These are phyloP conservation scores for Scyliorhinus canicula DNA, from an alignment of 2,797 vertebrate genomes.

Conservation along the genomic window DNA sequence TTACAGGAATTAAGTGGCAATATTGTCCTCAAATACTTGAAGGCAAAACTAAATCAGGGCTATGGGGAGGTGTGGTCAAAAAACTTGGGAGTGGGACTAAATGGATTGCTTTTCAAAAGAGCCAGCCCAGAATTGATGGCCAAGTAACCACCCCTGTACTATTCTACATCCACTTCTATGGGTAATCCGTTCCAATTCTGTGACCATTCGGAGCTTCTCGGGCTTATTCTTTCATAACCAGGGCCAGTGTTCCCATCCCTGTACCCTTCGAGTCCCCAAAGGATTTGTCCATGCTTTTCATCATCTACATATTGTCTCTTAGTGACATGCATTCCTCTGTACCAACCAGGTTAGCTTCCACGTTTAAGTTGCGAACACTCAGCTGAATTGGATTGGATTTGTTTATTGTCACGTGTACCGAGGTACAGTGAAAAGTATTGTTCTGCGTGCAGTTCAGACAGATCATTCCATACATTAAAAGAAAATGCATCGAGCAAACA, in stretches of 20 bases:
- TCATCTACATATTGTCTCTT: not conserved
- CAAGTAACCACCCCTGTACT: not conserved
- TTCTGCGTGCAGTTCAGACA: no score
- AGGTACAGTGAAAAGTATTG: no score
- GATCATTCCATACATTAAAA: no score
- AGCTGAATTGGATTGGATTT: no score
- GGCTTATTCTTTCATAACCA: not conserved
- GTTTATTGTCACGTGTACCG: no score
- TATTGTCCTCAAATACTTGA: no score
- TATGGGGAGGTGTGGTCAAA: no score
- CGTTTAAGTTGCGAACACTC: not conserved
- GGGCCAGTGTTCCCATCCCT: not conserved
- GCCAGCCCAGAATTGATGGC: not conserved
- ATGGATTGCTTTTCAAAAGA: not conserved
- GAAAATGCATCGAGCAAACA: no score
- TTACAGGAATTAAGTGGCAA: not conserved
- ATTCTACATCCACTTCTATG: not conserved
- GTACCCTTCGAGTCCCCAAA: not conserved
- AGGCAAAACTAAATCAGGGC: no score
- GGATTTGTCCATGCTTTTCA: not conserved
- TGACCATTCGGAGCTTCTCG: not conserved
- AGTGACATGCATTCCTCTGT: not conserved
- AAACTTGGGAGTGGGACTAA: no score
- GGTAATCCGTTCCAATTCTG: not conserved
- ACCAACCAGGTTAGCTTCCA: not conserved